Evolutionary conservation across 1,140 invertebrate genomes (phyloP).

Genomic region (Achroia grisella): DNA sequence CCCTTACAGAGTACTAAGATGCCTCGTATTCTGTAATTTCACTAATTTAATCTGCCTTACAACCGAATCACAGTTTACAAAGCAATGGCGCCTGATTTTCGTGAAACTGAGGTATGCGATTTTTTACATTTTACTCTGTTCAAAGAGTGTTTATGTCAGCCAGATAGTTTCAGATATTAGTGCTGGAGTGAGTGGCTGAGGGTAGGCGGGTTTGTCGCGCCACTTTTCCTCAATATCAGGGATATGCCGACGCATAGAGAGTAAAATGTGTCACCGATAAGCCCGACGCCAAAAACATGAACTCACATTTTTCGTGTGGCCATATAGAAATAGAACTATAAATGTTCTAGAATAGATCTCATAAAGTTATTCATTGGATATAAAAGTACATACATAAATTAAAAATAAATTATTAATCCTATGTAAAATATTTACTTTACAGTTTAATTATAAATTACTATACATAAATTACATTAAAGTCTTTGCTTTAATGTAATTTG

Average conservation of each 20-base stretch:
- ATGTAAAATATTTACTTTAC: no score
- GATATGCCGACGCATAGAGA: conserved; percentile 23
- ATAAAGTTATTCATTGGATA: neutral
- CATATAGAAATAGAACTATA: neutral
- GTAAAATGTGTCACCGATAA: conserved; percentile 32
- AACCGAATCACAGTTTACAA: no score
- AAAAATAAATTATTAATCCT: no score
- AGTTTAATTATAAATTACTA: no score
- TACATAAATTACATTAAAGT: no score
- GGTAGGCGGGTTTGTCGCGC: conserved; percentile 14
- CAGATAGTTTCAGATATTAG: conserved; percentile 14
- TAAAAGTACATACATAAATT: neutral
- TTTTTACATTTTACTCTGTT: no score
- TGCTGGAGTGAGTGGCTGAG: conserved; percentile 12
- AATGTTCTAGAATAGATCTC: neutral
- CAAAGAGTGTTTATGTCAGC: conserved; percentile 20
- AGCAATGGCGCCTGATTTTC: no score
- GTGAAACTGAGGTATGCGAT: no score
- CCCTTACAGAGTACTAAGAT: no score
- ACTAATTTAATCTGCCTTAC: no score
- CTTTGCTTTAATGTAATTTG: no score
- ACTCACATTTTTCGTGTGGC: conserved; percentile 10
- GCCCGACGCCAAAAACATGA: conserved; percentile 23
- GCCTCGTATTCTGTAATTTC: no score
- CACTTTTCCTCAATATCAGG: conserved; percentile 13